Percentiles rank a stretch among this genome's conserved stretches.
Evolutionary conservation across 2,888 invertebrate genomes (phyloP).

Genomic region (Leptarthrus brevirostris): DNA sequence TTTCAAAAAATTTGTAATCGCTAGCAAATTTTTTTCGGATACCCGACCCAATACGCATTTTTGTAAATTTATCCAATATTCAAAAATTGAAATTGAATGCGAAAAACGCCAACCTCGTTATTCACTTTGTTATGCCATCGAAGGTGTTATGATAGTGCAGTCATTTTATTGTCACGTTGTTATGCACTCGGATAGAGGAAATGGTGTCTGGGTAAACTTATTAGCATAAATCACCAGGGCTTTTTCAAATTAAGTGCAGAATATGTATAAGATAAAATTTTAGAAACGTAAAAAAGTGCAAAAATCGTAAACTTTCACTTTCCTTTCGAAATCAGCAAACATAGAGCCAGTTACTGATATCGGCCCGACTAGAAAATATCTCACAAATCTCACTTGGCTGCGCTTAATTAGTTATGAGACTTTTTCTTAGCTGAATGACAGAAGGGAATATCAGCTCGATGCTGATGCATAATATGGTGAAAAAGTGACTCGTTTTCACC

Average conservation of each 20-base stretch:
- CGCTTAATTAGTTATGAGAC: conserved; percentile 37
- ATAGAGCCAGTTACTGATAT: conserved; percentile 14
- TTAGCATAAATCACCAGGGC: not conserved
- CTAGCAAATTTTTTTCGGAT: too few species aligned
- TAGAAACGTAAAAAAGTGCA: conserved; percentile 26
- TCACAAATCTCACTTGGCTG: conserved; percentile 15
- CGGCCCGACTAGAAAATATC: conserved; percentile 11
- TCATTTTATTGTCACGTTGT: conserved; percentile 1
- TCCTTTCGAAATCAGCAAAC: conserved; percentile 48
- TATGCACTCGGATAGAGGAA: not conserved
- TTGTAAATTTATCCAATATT: too few species aligned
- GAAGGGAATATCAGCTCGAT: conserved; percentile 28
- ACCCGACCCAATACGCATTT: too few species aligned
- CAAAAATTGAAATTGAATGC: too few species aligned
- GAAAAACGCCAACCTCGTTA: too few species aligned
- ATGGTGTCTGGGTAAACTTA: not conserved
- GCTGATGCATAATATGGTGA: not conserved
- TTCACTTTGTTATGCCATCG: too few species aligned
- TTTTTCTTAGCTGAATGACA: conserved; percentile 26
- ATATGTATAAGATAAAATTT: conserved; percentile 8
- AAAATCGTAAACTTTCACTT: conserved; percentile 49
- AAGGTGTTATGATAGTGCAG: not conserved
- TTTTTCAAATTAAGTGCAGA: not conserved
- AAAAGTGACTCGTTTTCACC: conserved; percentile 34
- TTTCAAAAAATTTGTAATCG: too few species aligned